Evolutionary conservation across 2,797 vertebrate genomes (phyloP).

Genomic region (Masticophis lateralis): DNA sequence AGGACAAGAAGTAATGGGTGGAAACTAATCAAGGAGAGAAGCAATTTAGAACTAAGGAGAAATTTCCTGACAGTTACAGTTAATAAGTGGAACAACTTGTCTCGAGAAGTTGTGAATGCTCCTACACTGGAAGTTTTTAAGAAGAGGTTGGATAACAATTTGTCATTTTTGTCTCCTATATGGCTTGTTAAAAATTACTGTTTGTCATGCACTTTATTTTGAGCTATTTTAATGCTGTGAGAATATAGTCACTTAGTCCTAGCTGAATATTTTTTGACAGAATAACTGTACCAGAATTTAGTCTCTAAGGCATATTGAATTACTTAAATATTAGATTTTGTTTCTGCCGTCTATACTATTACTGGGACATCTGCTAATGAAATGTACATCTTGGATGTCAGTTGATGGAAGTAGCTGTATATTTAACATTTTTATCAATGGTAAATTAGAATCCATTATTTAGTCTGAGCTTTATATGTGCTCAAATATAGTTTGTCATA

Average conservation of each 20-base stretch:
- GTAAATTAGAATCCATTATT: slow-evolving; percentile 27
- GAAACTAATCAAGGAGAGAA: too few relatives aligned
- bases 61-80: too few relatives aligned
- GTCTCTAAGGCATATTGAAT: slow-evolving; percentile 20
- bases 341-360: slow-evolving; percentile 21
- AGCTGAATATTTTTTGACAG: slow-evolving; percentile 22
- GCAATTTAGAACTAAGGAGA: too few relatives aligned
- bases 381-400: slow-evolving; percentile 21
- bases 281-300: slow-evolving; percentile 15
- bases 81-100: too few relatives aligned
- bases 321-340: slow-evolving; percentile 32
- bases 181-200: neutral
- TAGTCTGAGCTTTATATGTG: neutral
- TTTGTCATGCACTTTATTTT: neutral
- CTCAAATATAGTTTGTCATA: slow-evolving; percentile 2
- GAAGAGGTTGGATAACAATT: too few relatives aligned
- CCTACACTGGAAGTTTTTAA: too few relatives aligned
- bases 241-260: slow-evolving; percentile 25
- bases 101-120: too few relatives aligned
- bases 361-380: slow-evolving; percentile 36
- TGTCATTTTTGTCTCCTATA: neutral
- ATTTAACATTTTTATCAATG: slow-evolving; percentile 29
- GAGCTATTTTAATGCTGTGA: slow-evolving; percentile 16
- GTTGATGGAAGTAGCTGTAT: slow-evolving; percentile 30
- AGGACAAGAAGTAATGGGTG: too few relatives aligned